phyloP scores from a whole-genome alignment of 2,113 vertebrate species.

The Thunnus maccoyii region DNA sequence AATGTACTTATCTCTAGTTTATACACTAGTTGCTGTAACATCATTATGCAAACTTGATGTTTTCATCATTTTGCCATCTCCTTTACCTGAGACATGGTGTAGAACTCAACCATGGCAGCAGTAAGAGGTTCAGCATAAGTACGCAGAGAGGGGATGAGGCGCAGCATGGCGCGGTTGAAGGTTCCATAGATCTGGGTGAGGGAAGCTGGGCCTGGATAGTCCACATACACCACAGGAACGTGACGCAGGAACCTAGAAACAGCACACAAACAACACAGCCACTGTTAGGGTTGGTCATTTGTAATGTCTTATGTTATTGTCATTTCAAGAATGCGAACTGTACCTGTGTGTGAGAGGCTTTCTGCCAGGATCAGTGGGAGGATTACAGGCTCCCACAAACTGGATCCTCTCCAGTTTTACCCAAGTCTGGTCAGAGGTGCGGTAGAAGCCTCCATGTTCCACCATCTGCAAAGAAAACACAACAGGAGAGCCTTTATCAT shows the following conservation, averaged over 20 bases:
- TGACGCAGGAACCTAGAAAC: conserved; percentile 92
- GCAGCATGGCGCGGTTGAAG: conserved; percentile 98
- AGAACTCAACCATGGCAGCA: conserved; percentile 99
- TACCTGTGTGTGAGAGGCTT: conserved; percentile 98
- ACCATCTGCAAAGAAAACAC: conserved; percentile 90
- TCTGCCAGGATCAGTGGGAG: conserved; percentile 97
- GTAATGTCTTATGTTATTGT: background rate
- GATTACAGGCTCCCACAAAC: conserved; percentile 98
- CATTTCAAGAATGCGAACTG: background rate
- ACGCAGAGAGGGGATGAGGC: conserved; percentile 95
- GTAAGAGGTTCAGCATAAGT: conserved; percentile 97
- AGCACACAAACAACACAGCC: background rate
- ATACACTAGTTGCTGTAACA: background rate
- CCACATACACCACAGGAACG: conserved; percentile 98
- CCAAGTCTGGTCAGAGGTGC: conserved; percentile 98
- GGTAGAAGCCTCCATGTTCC: conserved; percentile 98
- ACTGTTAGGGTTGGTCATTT: background rate
- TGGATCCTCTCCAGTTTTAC: conserved; percentile 99
- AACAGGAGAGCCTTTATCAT: background rate
- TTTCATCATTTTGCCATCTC: background rate
- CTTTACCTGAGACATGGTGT: conserved; percentile 98
- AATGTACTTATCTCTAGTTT: background rate
- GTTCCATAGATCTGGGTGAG: conserved; percentile 99
- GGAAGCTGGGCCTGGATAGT: conserved; percentile 97
- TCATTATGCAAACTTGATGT: background rate